Conservation (phyloP, 1,140 invertebrate genomes). For the Nebria ingens region DNA sequence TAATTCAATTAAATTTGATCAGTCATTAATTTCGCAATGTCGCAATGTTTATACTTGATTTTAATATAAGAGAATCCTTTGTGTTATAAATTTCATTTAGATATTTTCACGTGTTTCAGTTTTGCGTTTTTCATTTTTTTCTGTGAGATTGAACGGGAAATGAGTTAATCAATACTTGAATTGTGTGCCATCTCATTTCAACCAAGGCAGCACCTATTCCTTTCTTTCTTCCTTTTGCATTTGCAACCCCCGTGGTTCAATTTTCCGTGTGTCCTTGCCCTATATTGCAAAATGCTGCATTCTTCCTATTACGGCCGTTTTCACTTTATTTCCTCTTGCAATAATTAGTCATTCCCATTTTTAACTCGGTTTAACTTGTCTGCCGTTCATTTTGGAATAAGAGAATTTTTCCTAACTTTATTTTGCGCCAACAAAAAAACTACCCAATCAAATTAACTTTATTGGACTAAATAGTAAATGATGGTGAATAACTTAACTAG, state of each 20-base stretch:
- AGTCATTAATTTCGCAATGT: slow-evolving; percentile 1
- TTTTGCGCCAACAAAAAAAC: no score
- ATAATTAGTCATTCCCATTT: no score
- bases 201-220: slow-evolving; percentile 14
- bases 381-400: no score
- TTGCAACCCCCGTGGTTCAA: slow-evolving; percentile 1
- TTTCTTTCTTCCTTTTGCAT: slow-evolving; percentile 14
- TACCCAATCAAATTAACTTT: no score
- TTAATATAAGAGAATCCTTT: background rate
- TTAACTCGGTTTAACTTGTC: no score
- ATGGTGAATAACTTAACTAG: no score
- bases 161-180: slow-evolving; percentile 21
- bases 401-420: no score
- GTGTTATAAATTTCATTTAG: background rate
- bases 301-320: slow-evolving; percentile 10
- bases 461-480: no score
- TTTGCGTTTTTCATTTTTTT: no score
- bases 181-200: slow-evolving; percentile 13
- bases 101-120: slow-evolving; percentile 3
- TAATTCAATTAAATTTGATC: background rate
- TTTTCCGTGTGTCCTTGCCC: slow-evolving; percentile 22
- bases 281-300: slow-evolving; percentile 22
- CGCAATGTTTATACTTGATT: slow-evolving; percentile 7
- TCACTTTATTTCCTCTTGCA: no score
- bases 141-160: slow-evolving; percentile 12